These are phyloP conservation scores for Sinelater perroti DNA, from an alignment of 2,888 invertebrate genomes.

Conservation along the genomic window DNA sequence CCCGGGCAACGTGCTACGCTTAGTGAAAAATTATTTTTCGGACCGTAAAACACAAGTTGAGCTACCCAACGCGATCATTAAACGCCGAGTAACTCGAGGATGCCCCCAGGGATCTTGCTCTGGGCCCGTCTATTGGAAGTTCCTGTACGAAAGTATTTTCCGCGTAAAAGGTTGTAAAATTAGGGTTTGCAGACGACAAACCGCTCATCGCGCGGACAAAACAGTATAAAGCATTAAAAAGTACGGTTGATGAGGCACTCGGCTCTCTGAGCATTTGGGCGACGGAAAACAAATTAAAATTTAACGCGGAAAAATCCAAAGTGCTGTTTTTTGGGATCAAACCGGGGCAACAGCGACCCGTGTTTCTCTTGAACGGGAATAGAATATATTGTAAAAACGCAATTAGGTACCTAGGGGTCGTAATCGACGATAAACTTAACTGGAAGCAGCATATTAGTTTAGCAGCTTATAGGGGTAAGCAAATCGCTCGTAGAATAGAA, in stretches of 20 bases:
- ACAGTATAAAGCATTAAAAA: background rate
- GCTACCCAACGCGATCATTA: too few species aligned
- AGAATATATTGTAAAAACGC: background rate
- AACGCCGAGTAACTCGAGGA: too few species aligned
- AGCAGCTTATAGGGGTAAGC: constrained; percentile 2
- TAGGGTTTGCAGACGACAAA: background rate
- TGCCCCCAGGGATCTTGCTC: background rate
- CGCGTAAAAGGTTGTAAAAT: background rate
- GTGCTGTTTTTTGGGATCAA: background rate
- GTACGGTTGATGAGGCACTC: background rate
- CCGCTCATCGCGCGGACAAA: background rate
- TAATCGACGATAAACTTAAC: background rate
- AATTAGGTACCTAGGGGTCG: background rate
- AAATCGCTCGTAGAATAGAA: background rate
- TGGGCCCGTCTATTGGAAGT: background rate
- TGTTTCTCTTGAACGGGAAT: background rate
- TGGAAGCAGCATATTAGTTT: background rate
- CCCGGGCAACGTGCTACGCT: too few species aligned
- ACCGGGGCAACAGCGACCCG: background rate
- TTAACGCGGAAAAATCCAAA: background rate
- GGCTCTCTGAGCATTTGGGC: background rate
- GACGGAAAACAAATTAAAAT: background rate
- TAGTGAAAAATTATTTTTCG: too few species aligned
- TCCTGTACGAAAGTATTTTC: background rate
- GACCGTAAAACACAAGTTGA: too few species aligned